phyloP scores from a whole-genome alignment of 1,140 invertebrate species.

The Drosophila simulans region DNA sequence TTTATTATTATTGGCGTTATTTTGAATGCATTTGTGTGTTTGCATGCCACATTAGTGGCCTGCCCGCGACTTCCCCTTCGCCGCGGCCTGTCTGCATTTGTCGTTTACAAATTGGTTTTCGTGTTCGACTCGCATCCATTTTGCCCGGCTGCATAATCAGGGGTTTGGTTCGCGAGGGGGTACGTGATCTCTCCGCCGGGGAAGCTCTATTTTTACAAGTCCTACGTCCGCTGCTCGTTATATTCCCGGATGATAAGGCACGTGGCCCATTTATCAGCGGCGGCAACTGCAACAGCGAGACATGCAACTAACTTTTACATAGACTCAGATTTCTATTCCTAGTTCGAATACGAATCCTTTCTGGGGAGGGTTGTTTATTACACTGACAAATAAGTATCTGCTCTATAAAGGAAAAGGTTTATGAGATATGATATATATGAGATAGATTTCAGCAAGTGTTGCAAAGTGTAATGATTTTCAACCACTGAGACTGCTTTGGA shows the following conservation, averaged over 20 bases:
- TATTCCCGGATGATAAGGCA: conserved; percentile 70
- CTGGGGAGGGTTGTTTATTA: conserved; percentile 25
- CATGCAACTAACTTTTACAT: conserved; percentile 58
- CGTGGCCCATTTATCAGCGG: conserved; percentile 80
- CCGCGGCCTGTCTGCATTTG: conserved; percentile 58
- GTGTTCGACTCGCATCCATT: conserved; percentile 76
- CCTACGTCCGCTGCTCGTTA: conserved; percentile 62
- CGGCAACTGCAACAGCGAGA: conserved; percentile 62
- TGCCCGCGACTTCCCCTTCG: conserved; percentile 20
- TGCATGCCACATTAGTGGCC: conserved; percentile 73
- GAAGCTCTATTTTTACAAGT: conserved; percentile 65
- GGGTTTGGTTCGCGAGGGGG: conserved; percentile 29
- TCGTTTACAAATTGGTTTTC: conserved; percentile 82
- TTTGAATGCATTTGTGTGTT: conserved; percentile 74
- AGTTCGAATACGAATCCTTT: conserved; percentile 31
- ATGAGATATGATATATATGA: no score
- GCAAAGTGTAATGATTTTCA: no score
- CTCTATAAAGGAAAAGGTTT: neutral
- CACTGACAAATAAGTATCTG: conserved; percentile 5
- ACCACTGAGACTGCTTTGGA: no score
- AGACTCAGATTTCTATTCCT: conserved; percentile 48
- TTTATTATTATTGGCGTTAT: conserved; percentile 62
- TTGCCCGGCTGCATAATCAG: conserved; percentile 76
- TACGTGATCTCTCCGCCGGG: conserved; percentile 47
- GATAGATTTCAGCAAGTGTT: no score